These are phyloP conservation scores for Agrochola macilenta DNA, from an alignment of 2,888 invertebrate species.

Conservation along the genomic window DNA sequence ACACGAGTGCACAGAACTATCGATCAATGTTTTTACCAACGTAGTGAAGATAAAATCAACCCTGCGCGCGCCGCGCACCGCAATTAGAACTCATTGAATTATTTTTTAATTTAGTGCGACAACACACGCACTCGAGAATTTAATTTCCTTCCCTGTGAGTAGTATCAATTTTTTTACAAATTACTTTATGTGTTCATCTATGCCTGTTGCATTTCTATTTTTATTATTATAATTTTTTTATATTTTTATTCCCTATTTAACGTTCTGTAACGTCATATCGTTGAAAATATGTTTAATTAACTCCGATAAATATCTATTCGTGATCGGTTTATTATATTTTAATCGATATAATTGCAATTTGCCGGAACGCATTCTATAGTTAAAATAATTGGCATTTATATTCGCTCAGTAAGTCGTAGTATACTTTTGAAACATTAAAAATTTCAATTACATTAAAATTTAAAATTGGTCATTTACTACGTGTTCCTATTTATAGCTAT, in stretches of 20 bases:
- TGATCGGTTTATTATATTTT: conserved; percentile 31
- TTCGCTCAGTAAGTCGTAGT: not conserved
- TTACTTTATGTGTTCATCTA: conserved; percentile 52
- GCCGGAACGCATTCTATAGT: conserved; percentile 30
- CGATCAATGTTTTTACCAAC: conserved; percentile 73
- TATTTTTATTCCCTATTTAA: conserved; percentile 23
- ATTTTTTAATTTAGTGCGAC: conserved; percentile 79
- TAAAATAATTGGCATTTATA: conserved; percentile 37
- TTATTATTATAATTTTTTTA: conserved; percentile 17
- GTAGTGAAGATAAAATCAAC: conserved; percentile 75
- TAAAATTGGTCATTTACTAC: not conserved
- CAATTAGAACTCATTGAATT: conserved; percentile 76
- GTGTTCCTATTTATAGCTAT: conserved; percentile 12
- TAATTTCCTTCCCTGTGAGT: conserved; percentile 70
- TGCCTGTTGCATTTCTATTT: conserved; percentile 51
- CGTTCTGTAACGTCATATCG: conserved; percentile 1
- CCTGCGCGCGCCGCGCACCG: conserved; percentile 65
- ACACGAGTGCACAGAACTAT: conserved; percentile 71
- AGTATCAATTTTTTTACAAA: conserved; percentile 53
- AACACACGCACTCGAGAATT: conserved; percentile 72
- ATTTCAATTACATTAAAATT: not conserved
- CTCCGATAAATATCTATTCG: conserved; percentile 18
- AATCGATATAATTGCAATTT: conserved; percentile 43
- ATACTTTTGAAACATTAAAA: conserved; percentile 7
- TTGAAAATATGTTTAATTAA: conserved; percentile 27